Evolutionary conservation across 2,888 invertebrate genomes (phyloP), one percentile per base, ranked within the genome.

Genomic region (Melolontha melolontha): DNA sequence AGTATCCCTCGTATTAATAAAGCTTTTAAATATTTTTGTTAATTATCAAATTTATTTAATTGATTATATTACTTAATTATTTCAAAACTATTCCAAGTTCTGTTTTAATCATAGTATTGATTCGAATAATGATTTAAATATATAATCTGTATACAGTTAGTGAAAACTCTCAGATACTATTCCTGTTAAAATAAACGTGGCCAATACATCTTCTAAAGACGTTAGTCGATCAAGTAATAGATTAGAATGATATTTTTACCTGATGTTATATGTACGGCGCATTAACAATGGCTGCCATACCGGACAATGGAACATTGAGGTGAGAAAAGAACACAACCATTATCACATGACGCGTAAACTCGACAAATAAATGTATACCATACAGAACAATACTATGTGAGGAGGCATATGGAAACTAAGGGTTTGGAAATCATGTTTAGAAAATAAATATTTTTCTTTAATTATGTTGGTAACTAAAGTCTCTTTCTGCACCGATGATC

Each of bases 401-500:
- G 2, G 69, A 64, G 64, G 72, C 70, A 72, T 73, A 74, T 72
- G 72, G 68, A 66, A 67, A 71, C 75, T 73, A 75, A 73, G 74
- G 73, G 73, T 72, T 74, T 71, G 72, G 72, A 79, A 77, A 77
- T 75, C 76, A 70, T 78, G 75, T 76, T 78, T 78, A 69, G 74
- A 79, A 77, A 77, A 76, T 77, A 79, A 78, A 79, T 79, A 79
- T 79, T 79, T 77, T 79, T 78, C 77, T 79, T 79, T 78, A 78
- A 79, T 79, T 78, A 79, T 8, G 1, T 34, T 44, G 27, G 22
- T 52, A 29, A 55, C 55, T 52, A 42, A 65, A 39, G 50, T 40
- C 17, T 40, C 51, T 64, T 51, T 22, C 10, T 44, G 10, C 39
- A n/a, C 22, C 22, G 10, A 5, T 51, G 39, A 64, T 5, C n/a